Evolutionary conservation across 35 echinoderm and acorn worm species (phyloP).

Genomic region (Strongylocentrotus purpuratus): DNA sequence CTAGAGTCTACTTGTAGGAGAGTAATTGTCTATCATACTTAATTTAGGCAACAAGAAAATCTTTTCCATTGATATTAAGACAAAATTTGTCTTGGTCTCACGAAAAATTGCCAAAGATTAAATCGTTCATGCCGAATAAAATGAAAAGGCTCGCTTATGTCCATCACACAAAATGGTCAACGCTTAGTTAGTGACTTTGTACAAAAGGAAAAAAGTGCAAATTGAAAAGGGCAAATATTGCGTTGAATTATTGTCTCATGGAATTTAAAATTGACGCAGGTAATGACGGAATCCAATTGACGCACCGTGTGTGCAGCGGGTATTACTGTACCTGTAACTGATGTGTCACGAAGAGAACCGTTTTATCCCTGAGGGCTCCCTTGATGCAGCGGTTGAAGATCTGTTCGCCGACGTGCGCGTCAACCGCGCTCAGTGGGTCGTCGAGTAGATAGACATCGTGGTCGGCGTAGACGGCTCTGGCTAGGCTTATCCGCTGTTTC

Average conservation of each 20-base stretch:
- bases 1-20: no score
- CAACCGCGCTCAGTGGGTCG: constrained; percentile 88
- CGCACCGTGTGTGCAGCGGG: not conserved
- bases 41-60: no score
- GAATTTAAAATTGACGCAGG: not conserved
- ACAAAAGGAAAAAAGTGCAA: not conserved
- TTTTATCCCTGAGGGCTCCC: constrained; percentile 75
- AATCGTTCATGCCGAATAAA: not conserved
- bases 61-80: no score
- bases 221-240: not conserved
- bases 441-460: constrained; percentile 87
- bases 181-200: not conserved
- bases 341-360: constrained; percentile 93
- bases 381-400: constrained; percentile 82
- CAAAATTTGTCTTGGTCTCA: no score
- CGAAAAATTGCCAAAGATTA: not conserved
- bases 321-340: constrained; percentile 81
- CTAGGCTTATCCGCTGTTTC: constrained; percentile 96
- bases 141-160: not conserved
- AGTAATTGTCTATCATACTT: no score
- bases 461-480: constrained; percentile 87
- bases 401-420: constrained; percentile 86
- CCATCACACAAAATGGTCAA: not conserved
- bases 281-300: not conserved
- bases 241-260: not conserved